phyloP scores from a whole-genome alignment of 2,888 invertebrate genomes.

The Hirtodrosophila duncani region DNA sequence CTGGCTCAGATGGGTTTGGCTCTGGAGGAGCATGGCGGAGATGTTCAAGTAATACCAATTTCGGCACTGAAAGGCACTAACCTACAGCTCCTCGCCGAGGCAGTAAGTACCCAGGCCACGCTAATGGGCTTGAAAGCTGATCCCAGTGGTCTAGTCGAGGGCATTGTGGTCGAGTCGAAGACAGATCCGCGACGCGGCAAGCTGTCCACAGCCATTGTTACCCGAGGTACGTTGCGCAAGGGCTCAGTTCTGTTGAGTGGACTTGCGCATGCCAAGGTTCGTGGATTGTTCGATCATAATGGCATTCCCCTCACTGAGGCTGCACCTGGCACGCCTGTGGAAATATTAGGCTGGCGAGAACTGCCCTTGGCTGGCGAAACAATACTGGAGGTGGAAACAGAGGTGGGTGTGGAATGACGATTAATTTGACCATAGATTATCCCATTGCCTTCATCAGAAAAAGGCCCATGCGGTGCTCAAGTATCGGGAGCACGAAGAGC shows the following conservation, averaged over 20 bases:
- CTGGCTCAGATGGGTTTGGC: conserved; percentile 88
- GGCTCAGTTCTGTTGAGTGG: conserved; percentile 91
- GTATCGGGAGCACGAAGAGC: conserved; percentile 82
- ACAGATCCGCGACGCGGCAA: conserved; percentile 85
- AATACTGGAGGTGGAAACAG: conserved; percentile 89
- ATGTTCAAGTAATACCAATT: conserved; percentile 92
- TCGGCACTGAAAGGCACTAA: conserved; percentile 93
- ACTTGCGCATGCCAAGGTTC: conserved; percentile 88
- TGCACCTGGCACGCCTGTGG: conserved; percentile 87
- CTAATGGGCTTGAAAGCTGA: conserved; percentile 92
- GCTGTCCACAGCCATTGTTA: conserved; percentile 89
- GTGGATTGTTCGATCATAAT: conserved; percentile 88
- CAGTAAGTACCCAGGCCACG: conserved; percentile 90
- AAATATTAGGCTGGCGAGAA: conserved; percentile 94
- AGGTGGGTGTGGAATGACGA: conserved; percentile 79
- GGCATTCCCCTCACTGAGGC: conserved; percentile 84
- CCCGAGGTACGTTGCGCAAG: conserved; percentile 89
- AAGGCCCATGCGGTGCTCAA: conserved; percentile 84
- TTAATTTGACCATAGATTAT: neutral
- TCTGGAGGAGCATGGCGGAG: conserved; percentile 93
- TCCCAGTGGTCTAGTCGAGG: conserved; percentile 90
- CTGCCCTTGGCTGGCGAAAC: conserved; percentile 93
- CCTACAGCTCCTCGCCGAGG: conserved; percentile 88
- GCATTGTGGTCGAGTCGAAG: conserved; percentile 92
- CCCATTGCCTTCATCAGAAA: conserved; percentile 78